Evolutionary conservation across 2,797 vertebrate genomes (phyloP).

Genomic region (Antrozous pallidus): DNA sequence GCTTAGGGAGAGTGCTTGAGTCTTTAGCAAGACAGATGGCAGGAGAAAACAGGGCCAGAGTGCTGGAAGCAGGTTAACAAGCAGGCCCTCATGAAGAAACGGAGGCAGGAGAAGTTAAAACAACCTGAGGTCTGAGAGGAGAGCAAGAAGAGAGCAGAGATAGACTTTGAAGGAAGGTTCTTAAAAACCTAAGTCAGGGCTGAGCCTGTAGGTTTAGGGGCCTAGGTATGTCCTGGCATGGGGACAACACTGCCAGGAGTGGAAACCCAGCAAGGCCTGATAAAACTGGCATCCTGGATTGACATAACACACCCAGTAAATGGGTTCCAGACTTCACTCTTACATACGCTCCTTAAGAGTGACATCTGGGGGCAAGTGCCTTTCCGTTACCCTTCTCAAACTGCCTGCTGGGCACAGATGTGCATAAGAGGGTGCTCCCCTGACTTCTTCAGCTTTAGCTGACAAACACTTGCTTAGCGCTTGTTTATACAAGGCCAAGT

Average conservation of each 20-base stretch:
- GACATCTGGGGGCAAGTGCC: constrained; percentile 62
- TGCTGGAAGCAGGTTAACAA: not conserved
- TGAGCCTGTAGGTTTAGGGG: not conserved
- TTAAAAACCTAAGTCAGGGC: not conserved
- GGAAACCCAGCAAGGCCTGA: not conserved
- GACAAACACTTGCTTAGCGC: not conserved
- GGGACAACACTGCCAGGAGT: not conserved
- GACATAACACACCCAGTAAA: not conserved
- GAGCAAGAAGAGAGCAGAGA: not conserved
- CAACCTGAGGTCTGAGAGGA: not conserved
- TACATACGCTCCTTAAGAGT: constrained; percentile 54
- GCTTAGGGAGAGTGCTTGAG: not conserved
- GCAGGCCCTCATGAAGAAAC: not conserved
- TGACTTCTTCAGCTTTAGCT: not conserved
- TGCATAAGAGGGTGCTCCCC: not conserved
- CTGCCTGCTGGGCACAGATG: not conserved
- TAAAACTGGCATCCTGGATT: not conserved
- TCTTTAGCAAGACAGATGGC: not conserved
- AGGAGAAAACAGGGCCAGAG: not conserved
- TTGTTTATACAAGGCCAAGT: not conserved
- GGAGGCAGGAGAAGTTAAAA: not conserved
- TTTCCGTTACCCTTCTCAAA: not conserved
- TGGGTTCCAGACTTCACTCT: not conserved
- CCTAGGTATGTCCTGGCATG: no score
- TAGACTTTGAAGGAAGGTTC: not conserved